These are phyloP conservation scores for Allygus modestus DNA, from an alignment of 2,888 invertebrate species.

Conservation along the genomic window DNA sequence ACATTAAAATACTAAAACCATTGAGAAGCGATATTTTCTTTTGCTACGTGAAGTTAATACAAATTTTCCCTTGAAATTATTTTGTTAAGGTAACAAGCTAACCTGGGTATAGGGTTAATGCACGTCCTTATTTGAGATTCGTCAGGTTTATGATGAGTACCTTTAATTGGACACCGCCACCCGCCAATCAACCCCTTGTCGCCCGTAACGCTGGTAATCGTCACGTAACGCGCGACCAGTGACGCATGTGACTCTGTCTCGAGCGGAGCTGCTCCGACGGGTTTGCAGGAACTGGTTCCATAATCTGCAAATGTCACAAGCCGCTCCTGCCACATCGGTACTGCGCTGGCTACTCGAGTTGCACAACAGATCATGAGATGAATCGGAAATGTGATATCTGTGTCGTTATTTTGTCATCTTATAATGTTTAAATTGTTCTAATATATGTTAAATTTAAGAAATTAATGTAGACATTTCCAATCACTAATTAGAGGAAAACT, in stretches of 20 bases:
- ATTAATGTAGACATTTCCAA: no score
- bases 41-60: no score
- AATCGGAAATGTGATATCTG: background rate
- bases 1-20: no score
- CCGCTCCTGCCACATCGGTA: background rate
- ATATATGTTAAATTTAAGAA: no score
- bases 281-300: slow-evolving; percentile 15
- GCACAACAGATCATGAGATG: slow-evolving; percentile 2
- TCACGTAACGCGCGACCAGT: slow-evolving; percentile 10
- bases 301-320: slow-evolving; percentile 20
- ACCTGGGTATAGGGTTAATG: no score
- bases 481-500: no score
- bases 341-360: background rate
- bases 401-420: background rate
- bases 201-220: background rate
- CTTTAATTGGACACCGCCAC: background rate
- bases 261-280: slow-evolving; percentile 11
- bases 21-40: no score
- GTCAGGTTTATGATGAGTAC: no score
- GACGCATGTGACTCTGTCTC: background rate
- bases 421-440: no score
- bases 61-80: no score
- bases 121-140: no score
- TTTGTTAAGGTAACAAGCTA: no score
- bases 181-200: background rate